Base-by-base conservation (phyloP, 2,797 vertebrate genomes). In the Molossus molossus region DNA sequence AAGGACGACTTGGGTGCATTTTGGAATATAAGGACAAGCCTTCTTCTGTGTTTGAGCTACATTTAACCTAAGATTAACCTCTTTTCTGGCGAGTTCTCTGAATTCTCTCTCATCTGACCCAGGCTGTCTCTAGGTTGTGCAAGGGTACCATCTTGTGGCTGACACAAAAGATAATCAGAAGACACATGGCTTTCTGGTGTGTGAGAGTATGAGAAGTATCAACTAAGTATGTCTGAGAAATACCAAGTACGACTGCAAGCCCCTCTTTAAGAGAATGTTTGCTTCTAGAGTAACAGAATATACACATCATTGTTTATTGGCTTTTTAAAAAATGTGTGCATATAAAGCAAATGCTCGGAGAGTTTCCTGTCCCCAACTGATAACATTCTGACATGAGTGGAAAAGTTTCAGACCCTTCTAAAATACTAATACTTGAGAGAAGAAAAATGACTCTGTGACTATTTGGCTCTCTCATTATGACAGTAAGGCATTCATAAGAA, bases 121-220 rank as follows among this genome's bases (percentile, higher is more conserved):
- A 55, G 27, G 60, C 23, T 88, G 20, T 96, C 93, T 90, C 95
- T 95, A 48, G 55, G 17, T 80, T 97, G 91, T 96, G 73, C 97
- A 97, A 98, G 97, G 96, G 91, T 95, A 96, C 97, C 97, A 98
- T 96, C 97, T 98, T 97, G 97, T 97, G 97, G 97, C 87, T 91
- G 57, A 96, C 60, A 83, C 4, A 92, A 69, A 94, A 94, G 88
- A 97, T 57, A 91, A 81, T 81, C 83, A 80, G 57, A 55, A 72
- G 20, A 62, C 23, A 70, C 13, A 27, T 23, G 7, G 76, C 48
- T 93, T 85, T 94, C 65, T 48, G 57, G 33, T 57, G 10, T 83
- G 3, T 17, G 23, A 95, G 53, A 3, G 4, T 64, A 23, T 60
- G 21, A 93, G 40, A 85, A 85, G 79, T 4, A 13, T 6, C 48